Evolutionary conservation across 2,113 vertebrate species (phyloP).

Genomic region (Manacus vitellinus): DNA sequence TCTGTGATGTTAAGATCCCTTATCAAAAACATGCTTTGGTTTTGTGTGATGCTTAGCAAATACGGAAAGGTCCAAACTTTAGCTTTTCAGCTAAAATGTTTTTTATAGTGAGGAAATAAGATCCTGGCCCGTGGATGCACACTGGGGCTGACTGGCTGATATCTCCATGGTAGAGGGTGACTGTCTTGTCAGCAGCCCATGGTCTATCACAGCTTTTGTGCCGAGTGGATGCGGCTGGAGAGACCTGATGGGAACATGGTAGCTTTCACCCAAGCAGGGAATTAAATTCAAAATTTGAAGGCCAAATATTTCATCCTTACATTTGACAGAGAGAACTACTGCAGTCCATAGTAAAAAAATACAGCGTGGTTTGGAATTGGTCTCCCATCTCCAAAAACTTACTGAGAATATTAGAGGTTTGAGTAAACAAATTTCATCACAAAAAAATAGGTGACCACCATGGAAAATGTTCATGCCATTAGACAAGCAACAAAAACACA

Average conservation of each 20-base stretch:
- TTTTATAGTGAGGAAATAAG: neutral
- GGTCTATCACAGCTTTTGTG: neutral
- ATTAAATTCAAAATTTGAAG: neutral
- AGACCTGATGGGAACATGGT: neutral
- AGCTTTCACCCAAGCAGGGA: neutral
- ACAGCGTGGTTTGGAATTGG: neutral
- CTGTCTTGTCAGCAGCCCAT: neutral
- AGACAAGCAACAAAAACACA: neutral
- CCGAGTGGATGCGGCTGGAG: neutral
- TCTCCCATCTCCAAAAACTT: neutral
- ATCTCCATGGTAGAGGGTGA: neutral
- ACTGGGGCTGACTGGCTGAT: neutral
- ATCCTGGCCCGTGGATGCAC: neutral
- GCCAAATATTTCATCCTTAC: neutral
- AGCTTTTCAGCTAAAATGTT: neutral
- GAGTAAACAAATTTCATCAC: slow-evolving; percentile 6
- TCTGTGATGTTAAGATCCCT: neutral
- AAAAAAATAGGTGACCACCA: neutral
- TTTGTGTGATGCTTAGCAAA: neutral
- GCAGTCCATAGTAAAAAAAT: neutral
- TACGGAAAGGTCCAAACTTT: neutral
- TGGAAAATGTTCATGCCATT: neutral
- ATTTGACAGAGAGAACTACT: neutral
- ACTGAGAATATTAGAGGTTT: neutral
- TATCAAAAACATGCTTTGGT: neutral